Evolutionary conservation across 2,888 invertebrate genomes (phyloP).

Genomic region (Hydropsyche betteni): DNA sequence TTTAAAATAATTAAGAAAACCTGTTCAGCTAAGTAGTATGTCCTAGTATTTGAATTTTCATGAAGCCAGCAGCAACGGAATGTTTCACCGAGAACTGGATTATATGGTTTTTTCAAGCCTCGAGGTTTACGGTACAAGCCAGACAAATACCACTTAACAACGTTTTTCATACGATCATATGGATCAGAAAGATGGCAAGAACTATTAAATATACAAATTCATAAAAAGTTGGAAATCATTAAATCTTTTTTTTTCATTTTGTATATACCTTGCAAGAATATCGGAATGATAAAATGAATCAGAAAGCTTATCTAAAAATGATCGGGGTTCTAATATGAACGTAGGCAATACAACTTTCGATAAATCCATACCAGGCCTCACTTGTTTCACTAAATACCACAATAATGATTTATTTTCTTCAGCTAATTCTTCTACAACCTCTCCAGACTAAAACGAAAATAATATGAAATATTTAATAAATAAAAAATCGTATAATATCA

Average conservation of each 20-base stretch:
- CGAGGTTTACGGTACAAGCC: constrained; percentile 95
- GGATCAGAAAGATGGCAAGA: constrained; percentile 88
- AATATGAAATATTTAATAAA: background rate
- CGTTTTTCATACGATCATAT: constrained; percentile 86
- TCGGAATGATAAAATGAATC: constrained; percentile 96
- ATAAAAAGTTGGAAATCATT: background rate
- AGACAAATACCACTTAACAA: constrained; percentile 91
- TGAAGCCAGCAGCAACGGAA: constrained; percentile 94
- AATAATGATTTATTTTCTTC: constrained; percentile 95
- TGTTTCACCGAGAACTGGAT: constrained; percentile 92
- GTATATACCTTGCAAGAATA: constrained; percentile 76
- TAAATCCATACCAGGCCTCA: constrained; percentile 95
- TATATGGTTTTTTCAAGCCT: constrained; percentile 95
- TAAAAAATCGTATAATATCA: background rate
- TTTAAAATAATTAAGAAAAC: constrained; percentile 59
- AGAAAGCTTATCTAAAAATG: constrained; percentile 91
- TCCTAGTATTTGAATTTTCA: constrained; percentile 76
- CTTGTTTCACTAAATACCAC: constrained; percentile 95
- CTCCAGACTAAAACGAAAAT: constrained; percentile 70
- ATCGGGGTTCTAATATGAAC: constrained; percentile 92
- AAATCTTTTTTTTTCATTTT: constrained; percentile 54
- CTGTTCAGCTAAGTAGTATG: constrained; percentile 94
- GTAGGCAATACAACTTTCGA: constrained; percentile 90
- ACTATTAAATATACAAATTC: constrained; percentile 59
- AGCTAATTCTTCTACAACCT: constrained; percentile 89